A percentile compares a stretch with the other conserved stretches of the same genome.
Conservation (phyloP, 2,888 invertebrate species). For the Diarsia brunnea region DNA sequence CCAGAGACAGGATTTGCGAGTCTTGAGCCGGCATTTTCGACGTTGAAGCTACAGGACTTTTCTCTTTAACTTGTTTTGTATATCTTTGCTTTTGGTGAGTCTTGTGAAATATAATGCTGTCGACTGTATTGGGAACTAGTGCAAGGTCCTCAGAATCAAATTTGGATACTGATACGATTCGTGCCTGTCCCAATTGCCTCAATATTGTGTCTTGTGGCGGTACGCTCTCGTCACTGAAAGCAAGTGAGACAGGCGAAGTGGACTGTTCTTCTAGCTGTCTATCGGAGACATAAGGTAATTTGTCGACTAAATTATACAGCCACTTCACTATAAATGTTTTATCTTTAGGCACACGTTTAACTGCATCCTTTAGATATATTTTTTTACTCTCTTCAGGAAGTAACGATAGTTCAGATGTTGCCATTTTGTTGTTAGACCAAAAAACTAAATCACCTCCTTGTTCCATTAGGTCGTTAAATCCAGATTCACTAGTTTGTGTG, state of each 20-base stretch:
- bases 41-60: slow-evolving; percentile 26
- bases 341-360: slow-evolving; percentile 64
- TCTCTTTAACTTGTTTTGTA: not conserved
- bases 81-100: not conserved
- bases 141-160: not conserved
- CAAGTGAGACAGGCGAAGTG: not conserved
- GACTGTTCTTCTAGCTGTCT: not conserved
- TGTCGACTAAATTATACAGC: slow-evolving; percentile 74
- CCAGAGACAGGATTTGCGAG: slow-evolving; percentile 46
- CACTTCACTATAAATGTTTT: slow-evolving; percentile 76
- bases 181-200: slow-evolving; percentile 38
- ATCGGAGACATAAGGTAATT: slow-evolving; percentile 38
- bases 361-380: slow-evolving; percentile 64
- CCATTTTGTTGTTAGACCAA: slow-evolving; percentile 46
- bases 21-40: not conserved
- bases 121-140: not conserved
- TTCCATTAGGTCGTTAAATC: not conserved
- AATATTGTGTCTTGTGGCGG: not conserved
- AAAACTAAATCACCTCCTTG: slow-evolving; percentile 63
- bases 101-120: slow-evolving; percentile 32
- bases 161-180: not conserved
- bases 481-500: not conserved
- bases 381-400: slow-evolving; percentile 73
- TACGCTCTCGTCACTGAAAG: not conserved
- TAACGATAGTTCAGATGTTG: slow-evolving; percentile 72